Evolutionary conservation across 2,797 vertebrate genomes (phyloP).

Genomic region (Notolepis coatsorum): DNA sequence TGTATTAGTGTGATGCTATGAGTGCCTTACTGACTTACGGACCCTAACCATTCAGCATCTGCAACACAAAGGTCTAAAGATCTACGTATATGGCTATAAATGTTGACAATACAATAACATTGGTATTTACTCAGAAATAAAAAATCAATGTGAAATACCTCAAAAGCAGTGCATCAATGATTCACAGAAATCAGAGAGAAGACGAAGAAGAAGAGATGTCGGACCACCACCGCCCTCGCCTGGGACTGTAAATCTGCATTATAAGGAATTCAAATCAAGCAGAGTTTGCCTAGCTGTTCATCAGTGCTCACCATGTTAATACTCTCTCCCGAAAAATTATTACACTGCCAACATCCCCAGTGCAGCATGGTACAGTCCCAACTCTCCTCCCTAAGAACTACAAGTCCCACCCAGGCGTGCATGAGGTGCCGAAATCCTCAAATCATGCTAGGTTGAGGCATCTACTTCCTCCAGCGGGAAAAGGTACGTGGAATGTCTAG

Average conservation of each 20-base stretch:
- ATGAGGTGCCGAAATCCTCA: neutral
- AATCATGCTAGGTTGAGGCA: neutral
- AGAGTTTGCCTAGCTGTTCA: neutral
- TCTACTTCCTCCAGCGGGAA: neutral
- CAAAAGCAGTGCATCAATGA: too few species aligned
- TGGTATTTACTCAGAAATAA: too few species aligned
- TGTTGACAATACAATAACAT: too few species aligned
- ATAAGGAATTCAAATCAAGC: neutral
- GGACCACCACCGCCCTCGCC: neutral
- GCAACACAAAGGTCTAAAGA: too few species aligned
- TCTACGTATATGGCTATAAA: too few species aligned
- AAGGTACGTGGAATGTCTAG: neutral
- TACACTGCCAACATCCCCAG: neutral
- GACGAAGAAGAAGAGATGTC: neutral
- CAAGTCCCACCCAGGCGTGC: neutral
- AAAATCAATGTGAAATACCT: too few species aligned
- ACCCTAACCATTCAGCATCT: too few species aligned
- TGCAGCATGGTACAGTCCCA: neutral
- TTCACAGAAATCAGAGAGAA: too few species aligned
- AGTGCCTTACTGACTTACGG: too few species aligned
- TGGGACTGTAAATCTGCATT: neutral
- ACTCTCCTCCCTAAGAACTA: neutral
- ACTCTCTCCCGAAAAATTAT: neutral
- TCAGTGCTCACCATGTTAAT: neutral
- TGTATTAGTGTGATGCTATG: too few species aligned